A percentile compares a stretch with the other conserved stretches of the same genome.
These are phyloP conservation scores for Synanthedon vespiformis DNA, from an alignment of 2,888 invertebrate species.

Conservation along the genomic window DNA sequence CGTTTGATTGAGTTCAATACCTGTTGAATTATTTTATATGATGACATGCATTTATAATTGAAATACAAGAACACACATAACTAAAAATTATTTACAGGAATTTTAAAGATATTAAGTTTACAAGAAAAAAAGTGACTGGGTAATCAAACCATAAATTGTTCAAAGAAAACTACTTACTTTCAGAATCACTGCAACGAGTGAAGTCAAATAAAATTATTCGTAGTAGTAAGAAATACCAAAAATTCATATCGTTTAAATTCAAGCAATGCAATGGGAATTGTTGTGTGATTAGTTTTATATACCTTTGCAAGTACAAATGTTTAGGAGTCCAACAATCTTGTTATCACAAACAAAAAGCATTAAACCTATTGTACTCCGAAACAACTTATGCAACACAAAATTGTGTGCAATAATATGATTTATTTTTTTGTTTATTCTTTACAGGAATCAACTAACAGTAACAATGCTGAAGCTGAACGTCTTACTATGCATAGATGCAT, in stretches of 20 bases:
- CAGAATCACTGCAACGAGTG: slow-evolving; percentile 1
- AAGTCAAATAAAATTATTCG: not conserved
- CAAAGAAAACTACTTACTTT: not conserved
- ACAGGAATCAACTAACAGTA: slow-evolving; percentile 66
- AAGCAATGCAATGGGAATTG: not conserved
- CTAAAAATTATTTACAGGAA: no score
- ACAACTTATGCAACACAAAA: slow-evolving; percentile 1
- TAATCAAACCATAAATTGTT: no score
- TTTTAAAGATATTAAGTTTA: no score
- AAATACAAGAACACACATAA: no score
- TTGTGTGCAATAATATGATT: not conserved
- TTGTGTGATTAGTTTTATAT: not conserved
- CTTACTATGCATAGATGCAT: slow-evolving; percentile 90
- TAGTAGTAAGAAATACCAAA: not conserved
- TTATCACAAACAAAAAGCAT: slow-evolving; percentile 2
- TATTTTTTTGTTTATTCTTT: slow-evolving; percentile 13
- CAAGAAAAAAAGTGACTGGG: no score
- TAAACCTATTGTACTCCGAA: not conserved
- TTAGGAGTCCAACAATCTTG: not conserved
- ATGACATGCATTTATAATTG: no score
- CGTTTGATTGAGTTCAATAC: slow-evolving; percentile 35
- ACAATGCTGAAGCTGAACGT: slow-evolving; percentile 79
- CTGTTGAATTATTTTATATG: slow-evolving; percentile 13
- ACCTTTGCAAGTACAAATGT: not conserved
- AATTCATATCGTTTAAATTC: not conserved